phyloP scores from a whole-genome alignment of 2,888 invertebrate species.

The Automeris io region DNA sequence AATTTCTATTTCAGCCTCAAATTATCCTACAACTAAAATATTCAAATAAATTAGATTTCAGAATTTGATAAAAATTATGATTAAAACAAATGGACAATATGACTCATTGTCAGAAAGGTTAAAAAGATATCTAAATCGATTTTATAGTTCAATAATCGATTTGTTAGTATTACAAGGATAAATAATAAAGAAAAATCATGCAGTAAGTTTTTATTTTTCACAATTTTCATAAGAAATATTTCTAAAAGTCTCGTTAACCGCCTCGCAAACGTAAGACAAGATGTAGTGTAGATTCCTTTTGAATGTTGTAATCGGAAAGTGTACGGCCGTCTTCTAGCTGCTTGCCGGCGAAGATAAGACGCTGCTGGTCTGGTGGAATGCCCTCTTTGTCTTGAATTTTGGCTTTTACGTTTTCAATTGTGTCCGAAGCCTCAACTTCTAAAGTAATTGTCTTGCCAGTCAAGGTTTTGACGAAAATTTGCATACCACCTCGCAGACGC shows the following conservation, averaged over 20 bases:
- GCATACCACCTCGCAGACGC: slow-evolving; percentile 81
- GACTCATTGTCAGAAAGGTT: too few species aligned
- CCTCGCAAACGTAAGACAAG: slow-evolving; percentile 3
- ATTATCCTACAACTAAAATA: too few species aligned
- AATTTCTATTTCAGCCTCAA: too few species aligned
- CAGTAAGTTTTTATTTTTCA: too few species aligned
- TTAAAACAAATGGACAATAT: too few species aligned
- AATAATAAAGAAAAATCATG: too few species aligned
- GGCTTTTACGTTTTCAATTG: slow-evolving; percentile 78
- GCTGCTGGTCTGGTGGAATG: slow-evolving; percentile 55
- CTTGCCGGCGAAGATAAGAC: slow-evolving; percentile 80
- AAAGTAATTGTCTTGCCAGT: slow-evolving; percentile 76
- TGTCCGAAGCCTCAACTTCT: slow-evolving; percentile 75
- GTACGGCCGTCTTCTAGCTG: slow-evolving; percentile 81
- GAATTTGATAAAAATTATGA: too few species aligned
- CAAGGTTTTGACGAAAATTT: slow-evolving; percentile 78
- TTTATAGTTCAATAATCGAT: too few species aligned
- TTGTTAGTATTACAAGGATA: too few species aligned
- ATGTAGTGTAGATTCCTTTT: slow-evolving; percentile 5
- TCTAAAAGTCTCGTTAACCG: neutral
- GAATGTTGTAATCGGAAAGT: slow-evolving; percentile 37
- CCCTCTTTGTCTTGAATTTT: slow-evolving; percentile 59
- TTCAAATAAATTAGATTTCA: too few species aligned
- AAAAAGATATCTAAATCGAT: too few species aligned
- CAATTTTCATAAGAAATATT: too few species aligned